These are phyloP conservation scores for Panthera leo DNA, from an alignment of 2,113 vertebrate species.

Conservation along the genomic window DNA sequence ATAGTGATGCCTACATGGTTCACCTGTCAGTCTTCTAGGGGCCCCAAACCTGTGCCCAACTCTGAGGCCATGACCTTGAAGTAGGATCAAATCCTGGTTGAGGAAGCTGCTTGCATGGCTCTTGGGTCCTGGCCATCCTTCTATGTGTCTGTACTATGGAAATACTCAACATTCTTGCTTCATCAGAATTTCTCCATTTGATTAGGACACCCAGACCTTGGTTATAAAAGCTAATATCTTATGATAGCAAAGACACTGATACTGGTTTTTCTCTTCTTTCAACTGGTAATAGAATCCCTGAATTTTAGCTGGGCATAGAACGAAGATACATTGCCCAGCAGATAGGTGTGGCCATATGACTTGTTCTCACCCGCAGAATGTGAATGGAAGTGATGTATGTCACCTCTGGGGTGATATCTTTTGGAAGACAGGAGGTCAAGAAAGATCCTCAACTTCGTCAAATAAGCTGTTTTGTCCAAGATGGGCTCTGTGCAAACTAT, in stretches of 20 bases:
- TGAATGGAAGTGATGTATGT: neutral
- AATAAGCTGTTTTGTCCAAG: neutral
- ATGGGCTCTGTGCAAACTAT: neutral
- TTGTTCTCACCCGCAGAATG: neutral
- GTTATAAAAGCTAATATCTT: neutral
- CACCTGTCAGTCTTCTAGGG: neutral
- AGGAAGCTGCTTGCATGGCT: neutral
- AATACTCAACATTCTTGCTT: neutral
- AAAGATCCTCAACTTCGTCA: neutral
- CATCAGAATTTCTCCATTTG: neutral
- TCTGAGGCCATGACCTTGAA: neutral
- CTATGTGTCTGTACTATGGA: neutral
- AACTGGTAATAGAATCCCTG: neutral
- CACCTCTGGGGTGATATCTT: neutral
- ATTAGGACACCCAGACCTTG: neutral
- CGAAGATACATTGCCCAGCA: neutral
- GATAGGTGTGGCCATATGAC: neutral
- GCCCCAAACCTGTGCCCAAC: neutral
- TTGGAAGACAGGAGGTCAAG: neutral
- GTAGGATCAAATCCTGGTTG: neutral
- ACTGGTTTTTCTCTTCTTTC: neutral
- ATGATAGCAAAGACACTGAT: neutral
- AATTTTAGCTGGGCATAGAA: neutral
- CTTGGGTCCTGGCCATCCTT: neutral
- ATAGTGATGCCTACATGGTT: neutral